A percentile compares a stretch with the other conserved stretches of the same genome.
Conservation (phyloP, 2,888 invertebrate genomes). For the Synanthedon myopaeformis region DNA sequence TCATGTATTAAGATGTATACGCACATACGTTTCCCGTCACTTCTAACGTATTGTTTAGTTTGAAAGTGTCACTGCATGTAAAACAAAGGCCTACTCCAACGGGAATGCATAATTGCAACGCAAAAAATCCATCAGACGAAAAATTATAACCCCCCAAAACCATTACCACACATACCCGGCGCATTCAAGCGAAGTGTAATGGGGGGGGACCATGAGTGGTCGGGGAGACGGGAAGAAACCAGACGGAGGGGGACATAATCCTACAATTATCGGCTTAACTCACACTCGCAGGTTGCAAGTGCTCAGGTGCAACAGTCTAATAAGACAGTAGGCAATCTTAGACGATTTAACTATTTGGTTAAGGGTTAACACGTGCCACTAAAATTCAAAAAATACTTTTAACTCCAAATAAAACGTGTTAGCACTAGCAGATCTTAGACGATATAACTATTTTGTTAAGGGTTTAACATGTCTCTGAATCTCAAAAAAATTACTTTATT, state of each 20-base stretch:
- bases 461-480: no score
- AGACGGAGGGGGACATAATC: conserved; percentile 44
- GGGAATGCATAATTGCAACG: background rate
- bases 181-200: conserved; percentile 55
- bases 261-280: conserved; percentile 68
- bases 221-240: conserved; percentile 16
- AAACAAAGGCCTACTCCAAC: background rate
- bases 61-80: background rate
- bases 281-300: conserved; percentile 55
- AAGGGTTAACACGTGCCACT: no score
- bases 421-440: no score
- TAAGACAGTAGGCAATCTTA: background rate
- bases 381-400: no score
- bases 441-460: no score
- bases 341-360: no score
- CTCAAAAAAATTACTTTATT: no score
- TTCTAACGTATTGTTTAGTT: background rate
- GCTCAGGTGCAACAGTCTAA: conserved; percentile 21
- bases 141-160: conserved; percentile 60
- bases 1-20: no score
- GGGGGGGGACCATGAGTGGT: conserved; percentile 22
- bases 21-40: background rate
- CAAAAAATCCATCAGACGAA: conserved; percentile 50
- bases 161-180: conserved; percentile 48
- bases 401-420: no score